Evolutionary conservation across 2,888 invertebrate species (phyloP), one percentile per base, ranked within the genome.

Genomic region (Cerceris ruficornis): DNA sequence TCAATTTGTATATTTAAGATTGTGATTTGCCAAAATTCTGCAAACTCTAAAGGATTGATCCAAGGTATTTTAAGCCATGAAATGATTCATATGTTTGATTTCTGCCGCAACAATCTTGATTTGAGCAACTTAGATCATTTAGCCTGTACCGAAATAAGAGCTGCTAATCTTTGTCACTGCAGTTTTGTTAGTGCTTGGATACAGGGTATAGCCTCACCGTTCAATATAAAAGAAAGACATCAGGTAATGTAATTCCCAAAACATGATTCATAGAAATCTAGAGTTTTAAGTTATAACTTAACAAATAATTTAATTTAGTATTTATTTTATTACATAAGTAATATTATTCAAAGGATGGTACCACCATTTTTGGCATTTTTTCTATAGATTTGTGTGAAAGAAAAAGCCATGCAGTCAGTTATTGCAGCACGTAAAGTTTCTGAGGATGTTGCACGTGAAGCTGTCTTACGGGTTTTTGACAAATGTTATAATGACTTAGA

Each of bases 21-120:
- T 78, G 96, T 99, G 0, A 94, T 99, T 1, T 99, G 98, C 87
- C 97, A 98, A 90, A 98, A 98, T 92, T 96, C 95, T 70, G 96
- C 96, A 0, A 94, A 92, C 17, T 94, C 93, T 41, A 94, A 95
- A 89, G 95, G 95, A 11, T 94, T 95, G 91, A 95, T 97, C 0
- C 96, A 96, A 90, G 96, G 96, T 28, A 96, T 98, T 0, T 91
- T 99, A 55, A 95, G 96, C 0, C 99, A 99, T 88, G 99, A 99
- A 93, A 95, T 99, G 95, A 96, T 98, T 60, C 99, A 99, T 91
- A 98, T 98, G 97, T 98, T 98, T 90, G 99, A 99, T 92, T 97
- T 95, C 90, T 99, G 99, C 91, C 95, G 96, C 57, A 97, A 98
- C 83, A 95, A 98, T 60, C 91, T 98, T 70, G 96, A 99, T 92